These are phyloP conservation scores for Drosophila hamatofila DNA, from an alignment of 2,888 invertebrate species.

Conservation along the genomic window DNA sequence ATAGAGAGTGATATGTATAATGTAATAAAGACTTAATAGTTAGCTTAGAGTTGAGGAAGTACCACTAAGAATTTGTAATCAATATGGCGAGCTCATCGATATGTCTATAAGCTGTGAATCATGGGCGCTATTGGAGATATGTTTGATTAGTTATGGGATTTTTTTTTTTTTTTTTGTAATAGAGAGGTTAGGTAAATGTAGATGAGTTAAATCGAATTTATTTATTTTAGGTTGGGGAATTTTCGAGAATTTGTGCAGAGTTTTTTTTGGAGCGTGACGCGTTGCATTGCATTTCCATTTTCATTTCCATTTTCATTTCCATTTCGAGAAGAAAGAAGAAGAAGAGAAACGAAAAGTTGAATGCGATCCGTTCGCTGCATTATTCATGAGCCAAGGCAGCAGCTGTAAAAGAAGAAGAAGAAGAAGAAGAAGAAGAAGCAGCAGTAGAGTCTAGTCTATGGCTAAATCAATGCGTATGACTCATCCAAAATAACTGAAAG, in stretches of 20 bases:
- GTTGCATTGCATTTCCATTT: slow-evolving; percentile 2
- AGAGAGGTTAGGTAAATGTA: neutral
- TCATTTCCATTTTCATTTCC: slow-evolving; percentile 6
- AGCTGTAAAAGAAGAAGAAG: neutral
- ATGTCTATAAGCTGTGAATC: neutral
- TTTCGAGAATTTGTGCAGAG: slow-evolving; percentile 23
- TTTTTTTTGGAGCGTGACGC: slow-evolving; percentile 9
- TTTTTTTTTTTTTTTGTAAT: no score
- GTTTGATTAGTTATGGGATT: neutral
- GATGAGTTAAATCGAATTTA: slow-evolving; percentile 4
- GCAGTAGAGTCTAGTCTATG: neutral
- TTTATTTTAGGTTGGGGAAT: neutral
- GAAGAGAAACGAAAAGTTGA: neutral
- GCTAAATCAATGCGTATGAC: slow-evolving; percentile 37
- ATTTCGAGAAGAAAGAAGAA: neutral
- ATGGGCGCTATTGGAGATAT: no score
- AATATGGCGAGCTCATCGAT: neutral
- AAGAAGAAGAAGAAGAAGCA: neutral
- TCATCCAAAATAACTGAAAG: slow-evolving; percentile 24
- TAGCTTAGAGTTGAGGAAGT: neutral
- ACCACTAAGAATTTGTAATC: neutral
- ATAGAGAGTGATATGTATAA: neutral
- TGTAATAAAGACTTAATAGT: neutral
- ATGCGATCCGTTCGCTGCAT: slow-evolving; percentile 22
- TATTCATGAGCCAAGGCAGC: slow-evolving; percentile 5